phyloP scores from a whole-genome alignment of 2,888 invertebrate species.

The Agrochola macilenta region DNA sequence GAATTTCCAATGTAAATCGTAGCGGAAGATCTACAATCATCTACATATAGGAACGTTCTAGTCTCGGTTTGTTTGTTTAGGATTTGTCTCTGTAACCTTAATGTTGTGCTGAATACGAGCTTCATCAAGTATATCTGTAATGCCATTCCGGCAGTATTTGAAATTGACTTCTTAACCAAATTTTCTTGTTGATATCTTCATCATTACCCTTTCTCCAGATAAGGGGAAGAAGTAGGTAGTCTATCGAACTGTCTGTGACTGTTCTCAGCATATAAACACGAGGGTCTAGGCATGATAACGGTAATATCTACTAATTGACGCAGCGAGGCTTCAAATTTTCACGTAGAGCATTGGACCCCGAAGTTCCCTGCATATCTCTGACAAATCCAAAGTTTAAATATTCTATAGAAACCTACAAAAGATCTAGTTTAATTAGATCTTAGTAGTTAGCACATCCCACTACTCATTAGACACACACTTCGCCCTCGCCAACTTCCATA shows the following conservation, averaged over 20 bases:
- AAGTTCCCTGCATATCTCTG: background rate
- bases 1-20: slow-evolving; percentile 54
- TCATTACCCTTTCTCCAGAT: background rate
- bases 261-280: background rate
- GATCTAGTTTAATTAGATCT: too few species aligned
- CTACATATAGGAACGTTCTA: slow-evolving; percentile 32
- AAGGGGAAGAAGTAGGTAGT: background rate
- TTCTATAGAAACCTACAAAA: too few species aligned
- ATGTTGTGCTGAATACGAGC: background rate
- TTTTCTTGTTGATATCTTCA: background rate
- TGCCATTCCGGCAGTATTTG: background rate
- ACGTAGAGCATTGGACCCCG: background rate
- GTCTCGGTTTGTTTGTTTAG: slow-evolving; percentile 29
- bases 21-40: slow-evolving; percentile 42
- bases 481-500: too few species aligned
- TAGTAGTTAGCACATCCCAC: background rate
- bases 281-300: background rate
- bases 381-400: background rate
- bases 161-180: too few species aligned
- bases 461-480: too few species aligned
- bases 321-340: background rate
- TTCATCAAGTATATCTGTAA: background rate
- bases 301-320: background rate
- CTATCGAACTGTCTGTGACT: background rate
- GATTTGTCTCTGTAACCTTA: slow-evolving; percentile 27